phyloP scores from a whole-genome alignment of 2,888 invertebrate genomes.

The Leptinotarsa rubiginosa region DNA sequence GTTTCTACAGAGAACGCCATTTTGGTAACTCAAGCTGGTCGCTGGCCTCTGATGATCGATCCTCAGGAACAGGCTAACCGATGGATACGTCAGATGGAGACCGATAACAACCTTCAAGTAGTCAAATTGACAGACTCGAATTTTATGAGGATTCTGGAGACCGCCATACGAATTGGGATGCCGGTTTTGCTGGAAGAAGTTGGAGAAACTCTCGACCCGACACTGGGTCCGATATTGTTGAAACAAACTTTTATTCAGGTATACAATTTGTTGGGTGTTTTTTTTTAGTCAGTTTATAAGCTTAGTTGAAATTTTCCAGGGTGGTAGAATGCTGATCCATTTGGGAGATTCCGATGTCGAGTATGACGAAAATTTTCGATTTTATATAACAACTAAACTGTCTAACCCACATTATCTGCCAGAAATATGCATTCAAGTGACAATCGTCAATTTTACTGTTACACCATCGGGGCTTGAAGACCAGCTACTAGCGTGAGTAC shows the following conservation, averaged over 20 bases:
- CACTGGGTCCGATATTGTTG: slow-evolving; percentile 83
- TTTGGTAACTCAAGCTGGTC: slow-evolving; percentile 82
- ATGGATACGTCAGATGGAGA: slow-evolving; percentile 92
- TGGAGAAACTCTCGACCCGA: slow-evolving; percentile 88
- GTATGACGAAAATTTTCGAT: slow-evolving; percentile 85
- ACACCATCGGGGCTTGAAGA: slow-evolving; percentile 91
- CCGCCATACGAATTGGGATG: slow-evolving; percentile 84
- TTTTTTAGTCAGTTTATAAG: not conserved
- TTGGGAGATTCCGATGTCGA: slow-evolving; percentile 91
- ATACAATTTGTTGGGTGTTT: slow-evolving; percentile 40
- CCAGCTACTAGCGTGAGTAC: slow-evolving; percentile 86
- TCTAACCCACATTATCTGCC: slow-evolving; percentile 95
- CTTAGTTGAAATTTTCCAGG: slow-evolving; percentile 65
- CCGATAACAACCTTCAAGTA: slow-evolving; percentile 77
- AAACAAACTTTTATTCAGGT: slow-evolving; percentile 84
- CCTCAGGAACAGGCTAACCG: slow-evolving; percentile 96
- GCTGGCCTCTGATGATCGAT: slow-evolving; percentile 94
- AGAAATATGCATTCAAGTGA: slow-evolving; percentile 92
- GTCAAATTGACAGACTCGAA: slow-evolving; percentile 82
- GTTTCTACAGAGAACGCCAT: slow-evolving; percentile 94
- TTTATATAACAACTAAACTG: slow-evolving; percentile 92
- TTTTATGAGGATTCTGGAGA: slow-evolving; percentile 83
- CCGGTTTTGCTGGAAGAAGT: slow-evolving; percentile 91
- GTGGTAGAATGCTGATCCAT: slow-evolving; percentile 84
- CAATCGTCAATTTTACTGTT: slow-evolving; percentile 92